Evolutionary conservation across 2,888 invertebrate genomes (phyloP).

Genomic region (Gisinianus flammeolus): DNA sequence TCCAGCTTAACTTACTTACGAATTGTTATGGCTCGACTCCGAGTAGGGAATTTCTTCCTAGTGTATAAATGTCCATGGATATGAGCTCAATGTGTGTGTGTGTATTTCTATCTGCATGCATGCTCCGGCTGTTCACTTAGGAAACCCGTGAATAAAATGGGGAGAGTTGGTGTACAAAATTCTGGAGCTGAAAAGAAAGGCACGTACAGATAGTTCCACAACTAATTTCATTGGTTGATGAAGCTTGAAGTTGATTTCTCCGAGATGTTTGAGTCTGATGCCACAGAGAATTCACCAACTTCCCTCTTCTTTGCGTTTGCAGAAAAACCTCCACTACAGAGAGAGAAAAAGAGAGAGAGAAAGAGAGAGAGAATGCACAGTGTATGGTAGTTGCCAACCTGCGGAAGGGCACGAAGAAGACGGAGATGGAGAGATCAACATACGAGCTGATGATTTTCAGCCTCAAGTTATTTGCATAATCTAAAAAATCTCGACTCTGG

Average conservation of each 20-base stretch:
- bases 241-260: background rate
- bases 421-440: too few species aligned
- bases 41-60: background rate
- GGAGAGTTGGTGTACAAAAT: background rate
- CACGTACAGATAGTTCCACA: background rate
- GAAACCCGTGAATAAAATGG: background rate
- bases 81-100: background rate
- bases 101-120: background rate
- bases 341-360: background rate
- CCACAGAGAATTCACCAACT: too few species aligned
- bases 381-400: too few species aligned
- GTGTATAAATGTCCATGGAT: background rate
- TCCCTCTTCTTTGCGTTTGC: too few species aligned
- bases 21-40: background rate
- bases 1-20: background rate
- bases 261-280: too few species aligned
- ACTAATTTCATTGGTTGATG: slow-evolving; percentile 30
- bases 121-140: background rate
- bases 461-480: background rate
- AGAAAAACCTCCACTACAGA: too few species aligned
- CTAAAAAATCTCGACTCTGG: too few species aligned
- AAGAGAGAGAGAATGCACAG: background rate
- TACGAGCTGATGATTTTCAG: background rate
- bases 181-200: background rate
- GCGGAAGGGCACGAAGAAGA: too few species aligned